Evolutionary conservation across 2,888 invertebrate genomes (phyloP).

Genomic region (Acronicta psi): DNA sequence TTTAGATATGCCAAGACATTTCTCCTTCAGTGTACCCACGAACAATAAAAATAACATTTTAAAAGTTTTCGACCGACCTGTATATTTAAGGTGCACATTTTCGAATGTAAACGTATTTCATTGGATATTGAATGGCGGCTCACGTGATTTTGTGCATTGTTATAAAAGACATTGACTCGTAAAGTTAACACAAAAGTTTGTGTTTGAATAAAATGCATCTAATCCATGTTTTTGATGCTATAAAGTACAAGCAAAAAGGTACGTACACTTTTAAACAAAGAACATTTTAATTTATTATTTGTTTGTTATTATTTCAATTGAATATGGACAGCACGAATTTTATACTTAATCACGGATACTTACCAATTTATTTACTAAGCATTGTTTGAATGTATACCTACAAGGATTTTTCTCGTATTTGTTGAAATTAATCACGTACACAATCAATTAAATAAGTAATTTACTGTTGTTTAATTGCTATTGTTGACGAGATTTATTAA

Average conservation of each 20-base stretch:
- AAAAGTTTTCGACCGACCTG: slow-evolving; percentile 61
- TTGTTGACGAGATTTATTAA: too few species aligned
- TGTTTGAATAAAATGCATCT: slow-evolving; percentile 44
- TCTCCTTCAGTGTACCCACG: slow-evolving; percentile 63
- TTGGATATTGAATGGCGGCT: slow-evolving; percentile 43
- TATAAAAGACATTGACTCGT: slow-evolving; percentile 45
- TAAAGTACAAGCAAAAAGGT: slow-evolving; percentile 1
- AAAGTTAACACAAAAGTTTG: slow-evolving; percentile 44
- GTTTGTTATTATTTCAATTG: background rate
- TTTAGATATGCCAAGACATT: slow-evolving; percentile 85
- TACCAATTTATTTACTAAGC: too few species aligned
- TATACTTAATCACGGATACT: too few species aligned
- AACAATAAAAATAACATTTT: slow-evolving; percentile 71
- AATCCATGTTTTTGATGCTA: slow-evolving; percentile 27
- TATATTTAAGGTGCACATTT: slow-evolving; percentile 41
- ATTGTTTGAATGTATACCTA: too few species aligned
- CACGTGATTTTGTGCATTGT: slow-evolving; percentile 52
- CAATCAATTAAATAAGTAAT: too few species aligned
- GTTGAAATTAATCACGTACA: too few species aligned
- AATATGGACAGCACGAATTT: too few species aligned
- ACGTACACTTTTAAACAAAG: too few species aligned
- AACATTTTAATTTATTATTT: background rate
- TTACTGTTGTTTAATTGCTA: too few species aligned
- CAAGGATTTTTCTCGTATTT: too few species aligned
- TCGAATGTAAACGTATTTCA: slow-evolving; percentile 44